phyloP scores from a whole-genome alignment of 2,888 invertebrate species.

The Melipona bicolor region DNA sequence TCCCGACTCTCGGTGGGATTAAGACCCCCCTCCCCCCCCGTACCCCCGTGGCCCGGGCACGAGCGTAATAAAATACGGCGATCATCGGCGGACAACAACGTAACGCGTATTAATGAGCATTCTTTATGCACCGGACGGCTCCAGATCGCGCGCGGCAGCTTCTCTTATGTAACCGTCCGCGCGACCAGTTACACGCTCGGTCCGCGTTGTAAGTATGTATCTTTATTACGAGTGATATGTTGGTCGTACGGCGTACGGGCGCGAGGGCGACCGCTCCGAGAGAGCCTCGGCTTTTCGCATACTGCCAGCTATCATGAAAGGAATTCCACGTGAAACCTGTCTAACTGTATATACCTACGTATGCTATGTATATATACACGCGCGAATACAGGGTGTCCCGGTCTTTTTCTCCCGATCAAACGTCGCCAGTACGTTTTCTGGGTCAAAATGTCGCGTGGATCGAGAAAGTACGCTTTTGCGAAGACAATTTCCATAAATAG shows the following conservation, averaged over 20 bases:
- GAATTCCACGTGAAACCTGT: constrained; percentile 50
- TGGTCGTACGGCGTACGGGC: constrained; percentile 32
- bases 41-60: not conserved
- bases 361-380: not conserved
- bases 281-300: constrained; percentile 24
- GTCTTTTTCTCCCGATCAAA: too few species aligned
- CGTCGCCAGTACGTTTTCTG: too few species aligned
- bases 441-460: too few species aligned
- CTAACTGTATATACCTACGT: not conserved
- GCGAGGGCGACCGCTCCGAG: constrained; percentile 13
- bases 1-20: constrained; percentile 19
- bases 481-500: too few species aligned
- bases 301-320: constrained; percentile 25
- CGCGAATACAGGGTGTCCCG: not conserved
- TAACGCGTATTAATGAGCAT: constrained; percentile 67
- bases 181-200: constrained; percentile 59
- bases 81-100: constrained; percentile 55
- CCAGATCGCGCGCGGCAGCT: constrained; percentile 59
- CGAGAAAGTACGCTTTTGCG: too few species aligned
- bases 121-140: constrained; percentile 64
- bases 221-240: constrained; percentile 69
- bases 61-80: constrained; percentile 44
- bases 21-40: not conserved
- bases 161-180: constrained; percentile 61
- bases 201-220: constrained; percentile 57